Base-by-base conservation (phyloP, 2,888 invertebrate genomes). In the Drosophila vallismaia region DNA sequence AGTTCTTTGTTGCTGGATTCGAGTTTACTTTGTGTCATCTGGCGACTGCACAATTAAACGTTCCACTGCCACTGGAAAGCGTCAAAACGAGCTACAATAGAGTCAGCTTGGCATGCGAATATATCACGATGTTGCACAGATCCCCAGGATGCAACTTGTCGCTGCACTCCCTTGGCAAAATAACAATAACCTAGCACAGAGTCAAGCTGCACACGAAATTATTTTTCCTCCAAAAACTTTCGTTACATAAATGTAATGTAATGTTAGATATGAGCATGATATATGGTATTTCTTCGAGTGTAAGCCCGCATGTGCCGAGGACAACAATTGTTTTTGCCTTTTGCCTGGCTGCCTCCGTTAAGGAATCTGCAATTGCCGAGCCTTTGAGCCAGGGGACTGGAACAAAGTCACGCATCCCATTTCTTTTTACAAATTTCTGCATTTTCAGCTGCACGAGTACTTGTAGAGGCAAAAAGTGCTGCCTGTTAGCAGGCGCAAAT, bases 321-420 rank as follows among this genome's bases (percentile, higher is more conserved):
- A 46, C 42, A 46, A 55, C 59, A 82, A 84, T 84, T 86, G 86
- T 86, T 79, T 77, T 73, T 79, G 75, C 77, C 71, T 68, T 71
- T 74, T 85, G 71, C 71, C 74, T 70, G 77, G 69, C 77, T 79
- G 85, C 62, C 53, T 56, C 75, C 79, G 76, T 82, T 85, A 68
- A 60, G 71, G 48, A 36, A 45, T 59, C 66, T 26, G 66, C 71
- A 77, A 79, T 77, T 75, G 76, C 66, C 19, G 46, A 33, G 52
- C 14, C 19, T 10, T 9, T 29, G 48, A 46, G 38, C 8, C 40
- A 19, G 31, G 12, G 10, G 42, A 12, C 31, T 36, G 36, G 12
- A 12, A 36, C 56, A n/a, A 14, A 48, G 48, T 31, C 49, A 31
- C 44, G 29, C 60, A 42, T 48, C 12, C 19, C 48, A 28, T 48